phyloP scores from a whole-genome alignment of 2,113 vertebrate genomes.

The Tauraco erythrolophus region DNA sequence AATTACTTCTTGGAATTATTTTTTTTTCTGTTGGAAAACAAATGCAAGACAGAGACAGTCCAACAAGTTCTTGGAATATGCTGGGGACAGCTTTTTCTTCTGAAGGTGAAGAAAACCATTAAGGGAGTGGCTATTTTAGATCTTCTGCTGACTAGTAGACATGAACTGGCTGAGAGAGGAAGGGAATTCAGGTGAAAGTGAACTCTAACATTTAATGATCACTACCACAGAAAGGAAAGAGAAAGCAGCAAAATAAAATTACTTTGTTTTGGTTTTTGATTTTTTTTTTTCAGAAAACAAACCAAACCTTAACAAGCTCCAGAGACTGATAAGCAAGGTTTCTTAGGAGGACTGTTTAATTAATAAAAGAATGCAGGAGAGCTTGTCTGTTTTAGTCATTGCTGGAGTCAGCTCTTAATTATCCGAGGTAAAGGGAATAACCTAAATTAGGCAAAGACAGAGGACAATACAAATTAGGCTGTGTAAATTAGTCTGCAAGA shows the following conservation, averaged over 20 bases:
- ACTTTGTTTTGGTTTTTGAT: too few species aligned
- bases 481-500: conserved; percentile 28
- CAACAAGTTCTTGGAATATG: conserved; percentile 70
- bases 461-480: conserved; percentile 52
- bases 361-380: conserved; percentile 36
- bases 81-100: conserved; percentile 68
- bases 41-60: conserved; percentile 54
- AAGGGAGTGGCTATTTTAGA: conserved; percentile 69
- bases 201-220: background rate
- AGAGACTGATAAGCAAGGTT: conserved; percentile 39
- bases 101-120: conserved; percentile 57
- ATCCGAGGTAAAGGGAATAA: conserved; percentile 30
- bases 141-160: conserved; percentile 57
- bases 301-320: background rate
- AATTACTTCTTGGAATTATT: conserved; percentile 56
- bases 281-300: background rate
- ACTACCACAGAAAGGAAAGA: background rate
- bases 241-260: background rate
- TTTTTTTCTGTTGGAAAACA: conserved; percentile 30
- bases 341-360: conserved; percentile 41
- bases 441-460: conserved; percentile 35
- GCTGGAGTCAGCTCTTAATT: conserved; percentile 50
- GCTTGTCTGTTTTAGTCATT: conserved; percentile 37
- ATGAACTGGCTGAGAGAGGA: background rate
- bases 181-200: conserved; percentile 21